phyloP scores from a whole-genome alignment of 2,113 vertebrate species.

The Pteronura brasiliensis region DNA sequence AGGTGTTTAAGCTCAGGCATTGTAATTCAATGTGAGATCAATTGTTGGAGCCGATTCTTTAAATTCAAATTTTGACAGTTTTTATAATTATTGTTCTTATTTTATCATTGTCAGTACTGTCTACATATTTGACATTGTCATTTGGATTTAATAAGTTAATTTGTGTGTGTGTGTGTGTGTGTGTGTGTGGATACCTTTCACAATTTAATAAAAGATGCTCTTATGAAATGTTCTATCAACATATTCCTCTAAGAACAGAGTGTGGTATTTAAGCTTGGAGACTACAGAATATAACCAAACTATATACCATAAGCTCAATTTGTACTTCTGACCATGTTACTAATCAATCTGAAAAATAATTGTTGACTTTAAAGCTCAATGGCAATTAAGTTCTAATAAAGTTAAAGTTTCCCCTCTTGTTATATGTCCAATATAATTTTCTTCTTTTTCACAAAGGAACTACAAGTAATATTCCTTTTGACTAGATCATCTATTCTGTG shows the following conservation, averaged over 20 bases:
- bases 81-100: neutral
- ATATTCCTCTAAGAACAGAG: neutral
- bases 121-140: neutral
- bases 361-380: neutral
- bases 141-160: neutral
- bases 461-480: neutral
- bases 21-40: neutral
- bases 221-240: neutral
- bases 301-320: neutral
- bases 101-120: neutral
- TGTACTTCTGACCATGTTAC: neutral
- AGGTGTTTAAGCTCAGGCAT: neutral
- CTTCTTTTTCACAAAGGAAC: neutral
- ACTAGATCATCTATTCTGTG: neutral
- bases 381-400: neutral
- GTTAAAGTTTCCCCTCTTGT: neutral
- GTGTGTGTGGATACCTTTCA: neutral
- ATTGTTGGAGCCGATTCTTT: neutral
- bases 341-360: neutral
- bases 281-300: neutral
- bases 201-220: neutral
- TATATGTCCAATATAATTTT: neutral
- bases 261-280: neutral
- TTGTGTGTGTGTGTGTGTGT: neutral
- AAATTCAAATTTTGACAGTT: neutral